These are phyloP conservation scores for Siniperca obscura DNA, from an alignment of 2,797 vertebrate species.

Conservation along the genomic window DNA sequence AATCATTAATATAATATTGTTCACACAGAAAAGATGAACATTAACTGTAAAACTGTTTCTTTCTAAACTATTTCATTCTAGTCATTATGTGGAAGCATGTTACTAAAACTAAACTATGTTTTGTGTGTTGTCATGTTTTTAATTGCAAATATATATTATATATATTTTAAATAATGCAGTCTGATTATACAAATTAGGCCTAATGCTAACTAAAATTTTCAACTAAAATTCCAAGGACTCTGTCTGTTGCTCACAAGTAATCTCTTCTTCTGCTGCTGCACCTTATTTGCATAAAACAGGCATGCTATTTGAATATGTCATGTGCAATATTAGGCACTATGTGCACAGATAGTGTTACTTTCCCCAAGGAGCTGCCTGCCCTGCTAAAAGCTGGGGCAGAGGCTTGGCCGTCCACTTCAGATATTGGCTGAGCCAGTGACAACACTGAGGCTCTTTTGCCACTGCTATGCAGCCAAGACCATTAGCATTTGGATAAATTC, in stretches of 20 bases:
- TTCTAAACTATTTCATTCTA: too few species aligned
- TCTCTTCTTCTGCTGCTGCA: constrained; percentile 22
- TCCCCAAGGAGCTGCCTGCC: constrained; percentile 36
- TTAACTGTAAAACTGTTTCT: not conserved
- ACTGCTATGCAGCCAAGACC: constrained; percentile 44
- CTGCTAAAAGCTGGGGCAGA: constrained; percentile 57
- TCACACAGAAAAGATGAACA: not conserved
- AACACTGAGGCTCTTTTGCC: constrained; percentile 46
- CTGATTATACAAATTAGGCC: constrained; percentile 18
- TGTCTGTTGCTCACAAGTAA: constrained; percentile 27
- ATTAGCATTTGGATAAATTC: constrained; percentile 71
- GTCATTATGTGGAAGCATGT: not conserved
- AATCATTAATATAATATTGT: not conserved
- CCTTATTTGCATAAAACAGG: constrained; percentile 55
- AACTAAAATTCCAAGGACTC: constrained; percentile 21
- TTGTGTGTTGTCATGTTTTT: not conserved
- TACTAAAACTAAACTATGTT: not conserved
- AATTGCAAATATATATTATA: constrained; percentile 7
- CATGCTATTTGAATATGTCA: constrained; percentile 55
- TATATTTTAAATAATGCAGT: not conserved
- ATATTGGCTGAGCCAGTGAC: constrained; percentile 57
- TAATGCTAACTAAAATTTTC: constrained; percentile 23
- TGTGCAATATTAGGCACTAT: constrained; percentile 41
- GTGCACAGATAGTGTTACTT: constrained; percentile 25
- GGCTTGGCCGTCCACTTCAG: constrained; percentile 59